These are phyloP conservation scores for Nyctalus aviator DNA, from an alignment of 2,797 vertebrate species.

Conservation along the genomic window DNA sequence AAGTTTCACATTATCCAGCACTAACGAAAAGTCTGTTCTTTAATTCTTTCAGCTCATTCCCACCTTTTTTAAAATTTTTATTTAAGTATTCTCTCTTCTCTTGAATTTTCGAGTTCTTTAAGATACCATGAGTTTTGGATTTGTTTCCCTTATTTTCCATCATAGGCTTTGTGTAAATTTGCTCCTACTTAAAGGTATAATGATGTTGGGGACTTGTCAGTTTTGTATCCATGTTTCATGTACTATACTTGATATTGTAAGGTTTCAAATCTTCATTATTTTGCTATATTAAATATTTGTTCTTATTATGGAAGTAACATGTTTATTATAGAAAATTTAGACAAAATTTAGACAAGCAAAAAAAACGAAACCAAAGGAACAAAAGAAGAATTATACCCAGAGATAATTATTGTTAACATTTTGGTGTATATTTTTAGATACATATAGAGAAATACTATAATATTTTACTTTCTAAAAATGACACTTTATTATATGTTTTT, in stretches of 20 bases:
- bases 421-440: constrained; percentile 26
- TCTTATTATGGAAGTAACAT: background rate
- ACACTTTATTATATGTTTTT: background rate
- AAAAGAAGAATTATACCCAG: background rate
- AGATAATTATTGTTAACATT: constrained; percentile 7
- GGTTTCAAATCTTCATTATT: constrained; percentile 39
- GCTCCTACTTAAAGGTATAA: background rate
- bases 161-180: constrained; percentile 19
- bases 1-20: background rate
- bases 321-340: constrained; percentile 18
- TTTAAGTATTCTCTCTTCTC: background rate
- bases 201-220: background rate
- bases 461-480: constrained; percentile 42
- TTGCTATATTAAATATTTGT: background rate
- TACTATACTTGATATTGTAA: background rate
- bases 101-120: background rate
- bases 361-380: background rate
- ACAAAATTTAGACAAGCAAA: background rate
- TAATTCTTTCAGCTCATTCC: background rate
- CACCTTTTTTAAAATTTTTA: background rate
- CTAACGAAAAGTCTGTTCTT: background rate
- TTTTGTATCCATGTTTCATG: constrained; percentile 24
- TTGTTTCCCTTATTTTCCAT: background rate
- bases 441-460: background rate
- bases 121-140: background rate